phyloP scores from a whole-genome alignment of 2,113 vertebrate species.

The Zosterops pallidus region DNA sequence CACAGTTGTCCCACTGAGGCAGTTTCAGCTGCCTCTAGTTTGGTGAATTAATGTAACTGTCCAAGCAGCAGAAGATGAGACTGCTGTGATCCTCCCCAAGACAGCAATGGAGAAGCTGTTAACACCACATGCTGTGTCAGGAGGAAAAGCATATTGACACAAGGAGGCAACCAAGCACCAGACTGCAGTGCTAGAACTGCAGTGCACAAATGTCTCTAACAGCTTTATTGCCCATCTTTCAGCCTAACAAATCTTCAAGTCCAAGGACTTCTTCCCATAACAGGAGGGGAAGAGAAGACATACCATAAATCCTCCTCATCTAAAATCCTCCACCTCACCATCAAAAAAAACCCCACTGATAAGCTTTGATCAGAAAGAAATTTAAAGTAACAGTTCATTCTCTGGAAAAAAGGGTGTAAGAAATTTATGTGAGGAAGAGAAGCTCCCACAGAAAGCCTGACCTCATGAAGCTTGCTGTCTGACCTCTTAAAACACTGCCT shows the following conservation, averaged over 20 bases:
- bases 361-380: neutral
- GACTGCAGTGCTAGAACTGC: neutral
- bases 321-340: neutral
- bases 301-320: neutral
- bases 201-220: neutral
- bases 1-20: neutral
- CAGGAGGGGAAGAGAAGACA: neutral
- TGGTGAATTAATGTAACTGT: neutral
- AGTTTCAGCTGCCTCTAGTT: neutral
- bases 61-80: neutral
- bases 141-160: neutral
- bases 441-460: neutral
- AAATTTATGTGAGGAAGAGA: neutral
- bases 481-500: neutral
- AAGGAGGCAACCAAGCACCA: neutral
- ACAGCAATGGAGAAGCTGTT: neutral
- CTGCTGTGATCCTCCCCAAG: neutral
- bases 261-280: neutral
- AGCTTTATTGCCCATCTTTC: neutral
- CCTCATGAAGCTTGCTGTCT: neutral
- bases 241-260: neutral
- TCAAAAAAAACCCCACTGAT: neutral
- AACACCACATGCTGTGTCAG: neutral
- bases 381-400: neutral
- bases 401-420: neutral